Conservation (phyloP, 2,888 invertebrate genomes). For the Lasioglossum calceatum region DNA sequence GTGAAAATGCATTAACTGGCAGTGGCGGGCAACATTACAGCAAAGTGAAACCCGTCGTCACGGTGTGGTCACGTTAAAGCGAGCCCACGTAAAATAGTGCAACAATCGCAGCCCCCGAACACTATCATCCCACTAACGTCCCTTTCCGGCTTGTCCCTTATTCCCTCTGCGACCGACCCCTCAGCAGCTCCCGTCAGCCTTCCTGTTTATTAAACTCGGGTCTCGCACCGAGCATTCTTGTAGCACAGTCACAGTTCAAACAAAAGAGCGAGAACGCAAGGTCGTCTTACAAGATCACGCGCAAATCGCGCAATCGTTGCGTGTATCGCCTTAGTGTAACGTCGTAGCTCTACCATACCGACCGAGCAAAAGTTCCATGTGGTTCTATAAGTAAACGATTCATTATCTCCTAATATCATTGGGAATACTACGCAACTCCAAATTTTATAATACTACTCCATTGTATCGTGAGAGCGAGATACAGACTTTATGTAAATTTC, state of each 20-base stretch:
- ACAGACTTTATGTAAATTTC: neutral
- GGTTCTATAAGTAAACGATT: neutral
- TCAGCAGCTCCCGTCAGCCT: conserved; percentile 18
- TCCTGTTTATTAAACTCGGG: conserved; percentile 17
- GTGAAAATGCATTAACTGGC: conserved; percentile 57
- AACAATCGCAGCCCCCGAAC: conserved; percentile 46
- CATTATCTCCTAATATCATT: neutral
- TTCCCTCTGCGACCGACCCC: conserved; percentile 23
- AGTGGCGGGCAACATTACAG: conserved; percentile 50
- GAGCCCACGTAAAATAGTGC: conserved; percentile 44
- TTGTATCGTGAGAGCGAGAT: neutral
- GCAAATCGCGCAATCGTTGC: conserved; percentile 24
- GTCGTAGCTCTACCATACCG: neutral
- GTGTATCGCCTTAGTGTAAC: neutral
- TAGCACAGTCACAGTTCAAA: neutral
- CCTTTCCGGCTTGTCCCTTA: conserved; percentile 39
- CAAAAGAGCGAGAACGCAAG: neutral
- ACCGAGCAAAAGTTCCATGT: neutral
- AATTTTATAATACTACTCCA: neutral
- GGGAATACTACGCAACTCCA: neutral
- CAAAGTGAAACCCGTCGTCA: conserved; percentile 62
- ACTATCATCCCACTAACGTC: conserved; percentile 37
- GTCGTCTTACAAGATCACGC: conserved; percentile 2
- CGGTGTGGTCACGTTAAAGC: conserved; percentile 56
- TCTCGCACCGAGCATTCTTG: neutral